Evolutionary conservation across 2,888 invertebrate species (phyloP).

Genomic region (Zhuqinia jingwanae): DNA sequence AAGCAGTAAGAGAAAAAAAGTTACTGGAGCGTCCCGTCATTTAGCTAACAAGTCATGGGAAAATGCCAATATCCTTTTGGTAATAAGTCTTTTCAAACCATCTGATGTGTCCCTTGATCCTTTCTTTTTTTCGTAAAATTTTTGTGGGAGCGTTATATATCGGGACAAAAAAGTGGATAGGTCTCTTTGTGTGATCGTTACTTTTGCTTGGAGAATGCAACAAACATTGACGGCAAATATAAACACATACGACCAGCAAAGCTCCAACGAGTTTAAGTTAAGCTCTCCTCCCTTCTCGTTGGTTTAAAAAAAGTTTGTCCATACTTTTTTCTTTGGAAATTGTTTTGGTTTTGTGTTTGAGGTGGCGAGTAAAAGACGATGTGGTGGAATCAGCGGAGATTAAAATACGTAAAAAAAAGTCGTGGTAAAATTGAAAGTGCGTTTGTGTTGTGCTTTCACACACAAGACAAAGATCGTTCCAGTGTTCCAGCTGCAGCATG

Average conservation of each 20-base stretch:
- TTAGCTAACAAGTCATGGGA: conserved; percentile 21
- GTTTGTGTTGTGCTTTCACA: not conserved
- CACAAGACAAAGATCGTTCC: too few relatives aligned
- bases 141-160: not conserved
- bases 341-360: not conserved
- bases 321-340: not conserved
- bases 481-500: too few relatives aligned
- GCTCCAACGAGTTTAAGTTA: too few relatives aligned
- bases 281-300: not conserved
- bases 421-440: conserved; percentile 2
- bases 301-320: conserved; percentile 6
- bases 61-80: conserved; percentile 17
- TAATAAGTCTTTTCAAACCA: not conserved
- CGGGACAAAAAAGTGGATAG: not conserved
- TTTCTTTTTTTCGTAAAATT: not conserved
- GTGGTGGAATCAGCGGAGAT: not conserved
- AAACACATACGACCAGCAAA: too few relatives aligned
- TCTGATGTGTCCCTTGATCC: not conserved
- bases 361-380: not conserved
- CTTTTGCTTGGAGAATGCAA: not conserved
- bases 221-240: not conserved
- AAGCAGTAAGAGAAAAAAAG: not conserved
- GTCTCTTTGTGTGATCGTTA: not conserved
- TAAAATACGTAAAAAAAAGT: not conserved
- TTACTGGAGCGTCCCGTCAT: conserved; percentile 23